Conservation (phyloP, 2,888 invertebrate species). For the Octonoba sinensis region DNA sequence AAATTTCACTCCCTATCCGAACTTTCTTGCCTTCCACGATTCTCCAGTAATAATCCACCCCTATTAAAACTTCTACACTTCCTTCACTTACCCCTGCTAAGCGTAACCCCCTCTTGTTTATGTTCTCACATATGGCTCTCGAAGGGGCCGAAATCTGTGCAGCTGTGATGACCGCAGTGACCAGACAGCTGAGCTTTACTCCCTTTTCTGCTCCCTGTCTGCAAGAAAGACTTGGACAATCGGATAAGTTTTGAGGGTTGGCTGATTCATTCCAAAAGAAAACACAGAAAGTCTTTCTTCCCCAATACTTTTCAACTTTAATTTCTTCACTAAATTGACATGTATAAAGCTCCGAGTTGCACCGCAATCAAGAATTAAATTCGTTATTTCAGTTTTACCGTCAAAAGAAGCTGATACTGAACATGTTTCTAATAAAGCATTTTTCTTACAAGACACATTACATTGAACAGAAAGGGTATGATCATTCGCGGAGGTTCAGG, state of each 20-base stretch:
- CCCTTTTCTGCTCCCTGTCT: not conserved
- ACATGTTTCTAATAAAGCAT: not conserved
- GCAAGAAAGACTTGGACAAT: not conserved
- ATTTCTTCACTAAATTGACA: not conserved
- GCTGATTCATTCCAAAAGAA: not conserved
- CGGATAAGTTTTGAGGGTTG: not conserved
- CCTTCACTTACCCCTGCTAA: not conserved
- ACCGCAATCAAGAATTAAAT: not conserved
- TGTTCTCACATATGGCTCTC: not conserved
- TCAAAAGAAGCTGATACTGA: not conserved
- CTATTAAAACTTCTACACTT: not conserved
- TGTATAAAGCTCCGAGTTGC: not conserved
- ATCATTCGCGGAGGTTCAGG: not conserved
- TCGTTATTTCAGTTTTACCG: not conserved
- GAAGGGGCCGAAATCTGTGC: not conserved
- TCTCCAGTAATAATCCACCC: not conserved
- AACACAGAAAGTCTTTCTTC: not conserved
- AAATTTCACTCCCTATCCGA: no score
- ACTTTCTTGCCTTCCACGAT: no score
- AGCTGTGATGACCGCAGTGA: not conserved
- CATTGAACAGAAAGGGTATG: not conserved
- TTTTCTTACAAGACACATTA: not conserved
- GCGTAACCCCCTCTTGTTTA: not conserved
- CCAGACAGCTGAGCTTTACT: no score
- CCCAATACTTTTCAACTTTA: not conserved